A percentile compares a stretch with the other conserved stretches of the same genome.
Conservation (phyloP, 2,888 invertebrate species). For the Scaptomyza reducta region DNA sequence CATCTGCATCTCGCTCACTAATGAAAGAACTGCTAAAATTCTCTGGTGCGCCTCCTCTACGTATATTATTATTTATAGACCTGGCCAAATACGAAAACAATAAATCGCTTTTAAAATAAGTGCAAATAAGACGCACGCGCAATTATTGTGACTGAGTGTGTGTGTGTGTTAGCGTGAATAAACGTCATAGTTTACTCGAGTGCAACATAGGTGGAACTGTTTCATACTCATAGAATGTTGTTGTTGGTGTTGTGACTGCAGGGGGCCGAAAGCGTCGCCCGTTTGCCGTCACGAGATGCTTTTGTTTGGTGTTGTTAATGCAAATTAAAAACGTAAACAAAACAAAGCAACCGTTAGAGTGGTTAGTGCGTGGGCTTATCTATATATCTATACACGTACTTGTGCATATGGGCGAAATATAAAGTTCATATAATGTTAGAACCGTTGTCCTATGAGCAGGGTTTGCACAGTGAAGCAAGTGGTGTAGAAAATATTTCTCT, state of each 20-base stretch:
- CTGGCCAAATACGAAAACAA: conserved; percentile 52
- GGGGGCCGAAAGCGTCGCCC: conserved; percentile 36
- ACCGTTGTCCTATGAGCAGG: conserved; percentile 22
- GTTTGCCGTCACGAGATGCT: conserved; percentile 60
- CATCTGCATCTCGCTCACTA: conserved; percentile 32
- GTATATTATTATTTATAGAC: conserved; percentile 67
- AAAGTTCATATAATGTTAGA: conserved; percentile 26
- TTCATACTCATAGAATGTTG: background rate
- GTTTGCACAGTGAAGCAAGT: conserved; percentile 27
- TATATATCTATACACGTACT: background rate
- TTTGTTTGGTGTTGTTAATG: conserved; percentile 47
- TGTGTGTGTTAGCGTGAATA: conserved; percentile 10
- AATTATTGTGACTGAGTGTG: background rate
- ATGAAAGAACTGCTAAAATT: conserved; percentile 16
- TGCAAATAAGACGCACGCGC: conserved; percentile 31
- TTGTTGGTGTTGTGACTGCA: conserved; percentile 11
- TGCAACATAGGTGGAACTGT: conserved; percentile 32
- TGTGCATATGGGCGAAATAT: conserved; percentile 9
- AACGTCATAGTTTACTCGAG: conserved; percentile 51
- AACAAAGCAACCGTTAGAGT: conserved; percentile 23
- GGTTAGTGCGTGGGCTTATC: conserved; percentile 28
- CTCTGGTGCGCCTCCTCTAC: conserved; percentile 31
- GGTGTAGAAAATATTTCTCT: too few relatives aligned
- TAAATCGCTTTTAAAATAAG: conserved; percentile 56
- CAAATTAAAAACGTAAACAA: conserved; percentile 73